Base-by-base conservation (phyloP, 2,113 vertebrate genomes). In the Strix aluco region DNA sequence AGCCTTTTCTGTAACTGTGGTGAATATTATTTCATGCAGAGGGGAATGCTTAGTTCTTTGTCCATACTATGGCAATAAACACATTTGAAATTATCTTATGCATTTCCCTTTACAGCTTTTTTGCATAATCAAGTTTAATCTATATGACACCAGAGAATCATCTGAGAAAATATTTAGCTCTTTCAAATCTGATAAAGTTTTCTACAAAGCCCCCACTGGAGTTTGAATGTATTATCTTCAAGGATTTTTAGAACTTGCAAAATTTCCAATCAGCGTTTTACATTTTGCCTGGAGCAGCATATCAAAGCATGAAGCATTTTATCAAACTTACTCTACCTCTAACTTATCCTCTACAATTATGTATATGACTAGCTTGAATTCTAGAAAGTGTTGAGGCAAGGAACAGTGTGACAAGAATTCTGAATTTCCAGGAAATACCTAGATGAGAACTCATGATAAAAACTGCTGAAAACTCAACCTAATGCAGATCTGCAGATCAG, bases 221-320 rank as follows among this genome's bases (percentile, higher is more conserved):
- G 52, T 67, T 25, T 88, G 94, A 94, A 94, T 95, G 87, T 58
- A 94, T 96, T 91, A 97, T 94, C 91, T 96, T 89, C 89, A 95
- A 95, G 81, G 94, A 92, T 88, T 94, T 92, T 94, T 88, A 86
- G 86, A 97, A 94, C 86, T 92, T 92, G 80, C 32, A 95, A 80
- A 89, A 91, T 91, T 92, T 94, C 88, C 85, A 92, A 83, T 92
- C 88, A 94, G 67, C 38, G 0, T 81, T 94, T 85, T 92, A 91
- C 94, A 96, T 86, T 96, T 94, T 86, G 94, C 95, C 92, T 89
- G 85, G 71, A 96, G 95, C 70, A 96, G 59, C 38, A 42, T 87
- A 96, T 96, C 84, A 96, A 92, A 96, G 93, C 79, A 95, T 1
- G 4, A 46, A 94, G n/a, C 54, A 75, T 55, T 96, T 94, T 96